Evolutionary conservation across 2,797 vertebrate species (phyloP), one percentile per base, ranked within the genome.

Genomic region (Argya squamiceps): DNA sequence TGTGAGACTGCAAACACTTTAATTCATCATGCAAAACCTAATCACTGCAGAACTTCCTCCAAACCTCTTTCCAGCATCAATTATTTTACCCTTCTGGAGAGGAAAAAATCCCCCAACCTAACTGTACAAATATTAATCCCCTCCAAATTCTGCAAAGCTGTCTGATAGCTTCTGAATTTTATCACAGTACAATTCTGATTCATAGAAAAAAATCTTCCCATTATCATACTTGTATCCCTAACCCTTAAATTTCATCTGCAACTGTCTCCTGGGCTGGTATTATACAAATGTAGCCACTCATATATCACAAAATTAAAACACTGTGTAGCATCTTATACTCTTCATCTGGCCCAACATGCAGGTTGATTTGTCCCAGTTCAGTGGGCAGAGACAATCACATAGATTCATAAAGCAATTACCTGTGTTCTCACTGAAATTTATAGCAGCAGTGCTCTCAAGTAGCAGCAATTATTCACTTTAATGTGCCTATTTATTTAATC

Each of bases 401-500:
- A 73, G 90, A 76, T 82, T 81, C 93, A 90, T 90, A 87, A 92
- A 91, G 80, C 67, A 96, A 95, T 95, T 97, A 93, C 27, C 55
- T 63, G 58, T 62, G 88, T 87, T 94, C 77, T 77, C 55, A 34
- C 52, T 59, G 52, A 92, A 96, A 93, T 96, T 96, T 95, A 87
- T 55, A 91, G 84, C 70, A 67, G 86, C 52, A 62, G 63, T 63
- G 84, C 55, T 52, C 56, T 89, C 92, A 82, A 87, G 77, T 74
- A 70, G 85, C 75, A 84, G 70, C 70, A 67, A 74, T 95, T 94
- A 90, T 17, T 96, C 80, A 92, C 83, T 94, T 95, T 95, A 79
- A 94, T 84, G 77, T 62, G 56, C 74, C 87, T 84, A 74, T 96
- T 92, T 90, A 96, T 93, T 89, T 95, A 90, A 95, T 90, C 80